Evolutionary conservation across 1,140 invertebrate genomes (phyloP).

Genomic region (Riptortus pedestris): DNA sequence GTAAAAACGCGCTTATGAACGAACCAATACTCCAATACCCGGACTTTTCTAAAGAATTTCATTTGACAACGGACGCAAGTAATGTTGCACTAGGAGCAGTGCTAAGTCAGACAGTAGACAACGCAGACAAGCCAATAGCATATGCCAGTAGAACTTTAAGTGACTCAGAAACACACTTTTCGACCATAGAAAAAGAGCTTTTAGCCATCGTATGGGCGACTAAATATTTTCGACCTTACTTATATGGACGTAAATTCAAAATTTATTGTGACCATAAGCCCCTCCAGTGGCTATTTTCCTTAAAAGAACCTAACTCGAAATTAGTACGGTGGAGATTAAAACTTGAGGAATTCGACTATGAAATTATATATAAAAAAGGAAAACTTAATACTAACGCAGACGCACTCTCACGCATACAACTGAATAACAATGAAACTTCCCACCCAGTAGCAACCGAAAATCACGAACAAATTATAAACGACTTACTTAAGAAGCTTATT

Average conservation of each 20-base stretch:
- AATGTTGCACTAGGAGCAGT: constrained; percentile 29
- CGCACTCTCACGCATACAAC: too few relatives aligned
- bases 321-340: too few relatives aligned
- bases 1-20: not conserved
- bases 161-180: constrained; percentile 39
- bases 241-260: constrained; percentile 15
- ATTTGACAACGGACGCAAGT: constrained; percentile 31
- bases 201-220: constrained; percentile 38
- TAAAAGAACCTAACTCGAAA: constrained; percentile 12
- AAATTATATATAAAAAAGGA: constrained; percentile 20
- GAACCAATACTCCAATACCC: constrained; percentile 28
- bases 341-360: constrained; percentile 12
- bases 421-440: too few relatives aligned
- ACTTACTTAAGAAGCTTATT: too few relatives aligned
- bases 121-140: constrained; percentile 32
- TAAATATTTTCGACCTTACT: constrained; percentile 36
- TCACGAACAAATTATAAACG: too few relatives aligned
- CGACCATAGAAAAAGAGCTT: constrained; percentile 37
- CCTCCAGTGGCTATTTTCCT: not conserved
- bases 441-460: too few relatives aligned
- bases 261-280: constrained; percentile 6
- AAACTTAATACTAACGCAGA: too few relatives aligned
- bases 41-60: constrained; percentile 31
- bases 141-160: constrained; percentile 38
- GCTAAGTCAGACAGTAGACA: constrained; percentile 33